Evolutionary conservation across 2,113 vertebrate species (phyloP), one percentile per base, ranked within the genome.

Genomic region (Pangasianodon gigas): DNA sequence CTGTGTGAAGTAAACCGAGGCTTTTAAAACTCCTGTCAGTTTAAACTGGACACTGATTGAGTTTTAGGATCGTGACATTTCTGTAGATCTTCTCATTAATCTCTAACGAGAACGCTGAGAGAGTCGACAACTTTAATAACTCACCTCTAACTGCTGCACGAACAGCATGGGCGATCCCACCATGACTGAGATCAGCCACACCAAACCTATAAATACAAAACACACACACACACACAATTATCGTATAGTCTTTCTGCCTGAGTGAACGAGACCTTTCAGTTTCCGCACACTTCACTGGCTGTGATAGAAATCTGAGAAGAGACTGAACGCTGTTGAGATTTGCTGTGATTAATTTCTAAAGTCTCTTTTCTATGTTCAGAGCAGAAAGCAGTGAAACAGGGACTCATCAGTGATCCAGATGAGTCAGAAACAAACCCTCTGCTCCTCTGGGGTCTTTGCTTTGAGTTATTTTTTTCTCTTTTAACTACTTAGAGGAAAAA

Each of bases 81-180:
- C 69, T 74, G 69, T 74, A 71, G 24, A 74, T 41, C 32, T 6
- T 24, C 37, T 41, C 71, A 75, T 75, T 44, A 44, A 75, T 75
- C 67, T 37, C n/a, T 32, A 16, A 37, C 0, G 32, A 77, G 19
- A 44, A 77, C 19, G 10, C 24, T 29, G 77, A 52, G 19, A 75
- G 67, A 77, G 37, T 46, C 19, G 0, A 84, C 19, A 5, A 14
- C 18, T 24, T 26, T 56, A 26, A 62, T 19, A 32, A 83, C 94
- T 94, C 92, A 96, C 97, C 95, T 97, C 94, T 13, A 97, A 90
- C 89, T 96, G 96, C 74, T 97, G 97, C 62, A 97, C 96, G 88
- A 97, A 96, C 69, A 97, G 89, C 96, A 97, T 97, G 0, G 97
- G 97, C 8, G 96, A 97, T 2, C 96, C 96, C 54, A 97, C 96